Evolutionary conservation across 2,113 vertebrate species (phyloP).

Genomic region (Tringa solitaria): DNA sequence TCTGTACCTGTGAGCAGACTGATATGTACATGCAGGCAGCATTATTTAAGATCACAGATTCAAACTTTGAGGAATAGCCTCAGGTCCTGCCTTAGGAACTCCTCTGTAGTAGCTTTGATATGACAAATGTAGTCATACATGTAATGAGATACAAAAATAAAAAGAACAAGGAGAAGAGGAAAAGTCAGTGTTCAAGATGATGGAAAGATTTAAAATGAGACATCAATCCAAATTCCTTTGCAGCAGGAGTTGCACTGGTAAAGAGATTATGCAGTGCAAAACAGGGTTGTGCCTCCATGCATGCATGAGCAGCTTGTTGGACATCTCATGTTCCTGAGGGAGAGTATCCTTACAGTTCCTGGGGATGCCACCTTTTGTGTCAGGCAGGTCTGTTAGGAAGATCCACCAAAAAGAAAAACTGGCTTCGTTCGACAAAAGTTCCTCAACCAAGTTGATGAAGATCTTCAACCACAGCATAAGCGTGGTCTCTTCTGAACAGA

Average conservation of each 20-base stretch:
- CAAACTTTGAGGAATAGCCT: not conserved
- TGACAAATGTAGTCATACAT: not conserved
- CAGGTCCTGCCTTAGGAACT: not conserved
- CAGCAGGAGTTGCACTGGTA: rapidly evolving
- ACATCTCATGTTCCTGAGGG: not conserved
- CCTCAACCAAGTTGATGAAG: not conserved
- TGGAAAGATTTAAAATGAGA: not conserved
- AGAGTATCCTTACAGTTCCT: rapidly evolving
- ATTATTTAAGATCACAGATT: not conserved
- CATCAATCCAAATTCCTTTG: not conserved
- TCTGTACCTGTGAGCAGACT: not conserved
- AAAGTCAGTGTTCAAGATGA: not conserved
- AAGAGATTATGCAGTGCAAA: not conserved
- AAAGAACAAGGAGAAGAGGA: not conserved
- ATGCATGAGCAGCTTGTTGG: not conserved
- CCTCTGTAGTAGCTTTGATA: not conserved
- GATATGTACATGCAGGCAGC: not conserved
- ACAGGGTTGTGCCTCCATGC: not conserved
- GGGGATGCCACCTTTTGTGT: not conserved
- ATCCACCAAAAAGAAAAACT: too few relatives aligned
- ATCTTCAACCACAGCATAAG: rapidly evolving
- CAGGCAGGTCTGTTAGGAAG: not conserved
- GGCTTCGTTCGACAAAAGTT: not conserved
- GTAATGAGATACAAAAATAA: not conserved
- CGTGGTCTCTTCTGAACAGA: not conserved